These are phyloP conservation scores for Aphyosemion australe DNA, from an alignment of 2,113 vertebrate genomes.

Conservation along the genomic window DNA sequence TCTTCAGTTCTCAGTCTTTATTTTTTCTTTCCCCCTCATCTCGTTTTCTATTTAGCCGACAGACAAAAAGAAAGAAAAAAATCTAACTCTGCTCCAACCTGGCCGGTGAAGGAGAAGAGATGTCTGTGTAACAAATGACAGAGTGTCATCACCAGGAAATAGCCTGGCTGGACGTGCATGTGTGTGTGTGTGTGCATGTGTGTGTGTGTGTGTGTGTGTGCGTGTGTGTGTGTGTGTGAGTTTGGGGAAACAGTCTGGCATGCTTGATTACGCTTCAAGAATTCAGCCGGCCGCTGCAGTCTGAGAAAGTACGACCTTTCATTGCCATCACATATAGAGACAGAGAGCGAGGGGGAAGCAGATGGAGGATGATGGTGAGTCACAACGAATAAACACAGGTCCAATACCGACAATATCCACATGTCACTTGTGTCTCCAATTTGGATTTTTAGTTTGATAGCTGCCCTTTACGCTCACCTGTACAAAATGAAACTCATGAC, in stretches of 20 bases:
- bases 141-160: constrained; percentile 64
- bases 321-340: constrained; percentile 51
- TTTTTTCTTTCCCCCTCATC: not conserved
- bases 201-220: constrained; percentile 32
- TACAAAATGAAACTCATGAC: constrained; percentile 43
- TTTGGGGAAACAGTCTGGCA: constrained; percentile 66
- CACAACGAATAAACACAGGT: constrained; percentile 37
- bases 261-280: constrained; percentile 72
- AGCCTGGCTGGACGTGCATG: constrained; percentile 36
- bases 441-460: constrained; percentile 37
- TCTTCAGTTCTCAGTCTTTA: not conserved
- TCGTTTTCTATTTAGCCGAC: constrained; percentile 30
- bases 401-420: constrained; percentile 15
- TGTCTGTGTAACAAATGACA: constrained; percentile 65
- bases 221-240: constrained; percentile 31
- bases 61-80: constrained; percentile 37
- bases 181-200: constrained; percentile 31
- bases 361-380: constrained; percentile 30
- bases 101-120: constrained; percentile 49
- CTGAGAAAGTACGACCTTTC: constrained; percentile 76
- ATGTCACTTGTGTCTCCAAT: constrained; percentile 33
- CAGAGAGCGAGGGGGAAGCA: not conserved
- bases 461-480: constrained; percentile 52
- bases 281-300: constrained; percentile 52
- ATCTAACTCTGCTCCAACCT: constrained; percentile 33